Evolutionary conservation across 1,140 invertebrate species (phyloP).

Genomic region (Drosophila ercepeae): DNA sequence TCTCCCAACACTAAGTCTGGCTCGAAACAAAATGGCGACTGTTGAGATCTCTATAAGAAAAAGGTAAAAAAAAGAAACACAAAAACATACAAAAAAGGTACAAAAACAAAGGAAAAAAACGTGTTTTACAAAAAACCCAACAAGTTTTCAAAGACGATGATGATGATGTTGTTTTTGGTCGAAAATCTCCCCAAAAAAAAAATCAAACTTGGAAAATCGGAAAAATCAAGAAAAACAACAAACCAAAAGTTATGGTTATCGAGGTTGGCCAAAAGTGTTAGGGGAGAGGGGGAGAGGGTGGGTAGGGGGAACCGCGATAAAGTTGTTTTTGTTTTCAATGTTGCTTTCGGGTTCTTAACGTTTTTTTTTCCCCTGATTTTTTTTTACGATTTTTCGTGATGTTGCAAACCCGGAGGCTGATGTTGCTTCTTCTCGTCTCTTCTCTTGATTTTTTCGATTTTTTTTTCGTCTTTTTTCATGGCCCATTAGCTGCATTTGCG

Average conservation of each 20-base stretch:
- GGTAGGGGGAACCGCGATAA: conserved; percentile 13
- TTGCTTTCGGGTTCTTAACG: conserved; percentile 1
- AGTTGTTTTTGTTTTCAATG: conserved; percentile 16
- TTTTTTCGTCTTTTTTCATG: conserved; percentile 50
- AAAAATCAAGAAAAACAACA: conserved; percentile 45
- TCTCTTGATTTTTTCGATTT: conserved; percentile 19
- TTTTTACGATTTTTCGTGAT: conserved; percentile 22
- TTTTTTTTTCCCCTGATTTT: not conserved
- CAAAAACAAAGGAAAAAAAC: conserved; percentile 56
- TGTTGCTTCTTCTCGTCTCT: conserved; percentile 20
- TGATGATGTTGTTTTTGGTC: conserved; percentile 26
- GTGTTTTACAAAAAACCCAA: conserved; percentile 62
- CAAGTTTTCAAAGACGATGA: conserved; percentile 46
- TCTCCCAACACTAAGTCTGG: conserved; percentile 21
- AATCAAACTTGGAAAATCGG: conserved; percentile 59
- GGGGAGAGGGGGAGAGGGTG: not conserved
- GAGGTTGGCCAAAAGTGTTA: conserved; percentile 50
- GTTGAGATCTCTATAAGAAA: conserved; percentile 54
- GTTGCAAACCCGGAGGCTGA: conserved; percentile 34
- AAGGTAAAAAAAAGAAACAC: conserved; percentile 14
- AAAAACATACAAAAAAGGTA: conserved; percentile 12
- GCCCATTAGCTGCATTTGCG: conserved; percentile 57
- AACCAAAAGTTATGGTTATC: conserved; percentile 63
- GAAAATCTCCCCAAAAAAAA: conserved; percentile 35
- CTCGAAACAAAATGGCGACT: conserved; percentile 61